These are phyloP conservation scores for Synergus japonicus DNA, from an alignment of 2,888 invertebrate genomes.

Conservation along the genomic window DNA sequence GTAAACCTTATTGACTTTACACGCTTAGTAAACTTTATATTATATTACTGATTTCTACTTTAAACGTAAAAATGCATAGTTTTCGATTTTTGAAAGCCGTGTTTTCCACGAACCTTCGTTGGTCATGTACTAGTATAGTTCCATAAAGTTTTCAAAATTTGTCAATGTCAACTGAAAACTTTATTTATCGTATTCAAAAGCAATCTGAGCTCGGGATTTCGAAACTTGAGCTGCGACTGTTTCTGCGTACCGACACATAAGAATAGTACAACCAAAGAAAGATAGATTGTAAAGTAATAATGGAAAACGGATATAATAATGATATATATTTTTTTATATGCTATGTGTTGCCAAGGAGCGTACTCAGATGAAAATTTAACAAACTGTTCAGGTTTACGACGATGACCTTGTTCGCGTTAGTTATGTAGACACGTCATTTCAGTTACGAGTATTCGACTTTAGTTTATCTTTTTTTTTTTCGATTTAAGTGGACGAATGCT, in stretches of 20 bases:
- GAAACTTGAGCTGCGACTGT: slow-evolving; percentile 25
- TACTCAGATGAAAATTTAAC: slow-evolving; percentile 58
- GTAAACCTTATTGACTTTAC: slow-evolving; percentile 20
- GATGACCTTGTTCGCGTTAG: slow-evolving; percentile 33
- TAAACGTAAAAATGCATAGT: slow-evolving; percentile 54
- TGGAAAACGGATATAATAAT: slow-evolving; percentile 73
- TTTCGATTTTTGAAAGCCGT: slow-evolving; percentile 61
- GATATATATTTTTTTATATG: slow-evolving; percentile 74
- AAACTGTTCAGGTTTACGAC: slow-evolving; percentile 35
- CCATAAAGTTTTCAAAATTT: background rate
- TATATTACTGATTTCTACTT: slow-evolving; percentile 26
- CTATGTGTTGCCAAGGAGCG: slow-evolving; percentile 69
- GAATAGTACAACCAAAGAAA: slow-evolving; percentile 69
- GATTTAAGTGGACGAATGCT: slow-evolving; percentile 18
- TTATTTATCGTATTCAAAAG: slow-evolving; percentile 37
- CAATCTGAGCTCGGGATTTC: background rate
- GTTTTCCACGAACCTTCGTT: slow-evolving; percentile 63
- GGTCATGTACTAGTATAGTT: slow-evolving; percentile 45
- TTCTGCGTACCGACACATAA: slow-evolving; percentile 47
- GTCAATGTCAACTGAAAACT: slow-evolving; percentile 27
- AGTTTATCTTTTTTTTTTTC: slow-evolving; percentile 24
- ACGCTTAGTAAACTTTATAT: slow-evolving; percentile 32
- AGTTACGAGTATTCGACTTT: slow-evolving; percentile 38
- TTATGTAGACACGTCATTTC: slow-evolving; percentile 28
- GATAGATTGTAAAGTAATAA: slow-evolving; percentile 72